Evolutionary conservation across 2,888 invertebrate species (phyloP), one percentile per base, ranked within the genome.

Genomic region (Timema cristinae): DNA sequence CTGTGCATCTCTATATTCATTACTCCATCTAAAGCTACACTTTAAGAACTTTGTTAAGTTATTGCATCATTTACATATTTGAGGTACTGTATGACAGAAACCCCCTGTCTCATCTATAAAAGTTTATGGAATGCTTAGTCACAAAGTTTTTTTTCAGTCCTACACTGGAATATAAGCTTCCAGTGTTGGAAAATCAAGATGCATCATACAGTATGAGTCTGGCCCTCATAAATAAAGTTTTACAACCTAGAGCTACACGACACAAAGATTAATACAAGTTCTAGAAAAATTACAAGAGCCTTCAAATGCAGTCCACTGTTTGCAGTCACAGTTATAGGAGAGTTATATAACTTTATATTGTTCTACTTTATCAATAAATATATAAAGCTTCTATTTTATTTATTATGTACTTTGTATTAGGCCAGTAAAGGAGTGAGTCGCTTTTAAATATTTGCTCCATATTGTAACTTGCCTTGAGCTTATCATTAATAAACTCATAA

Each of bases 61-160:
- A 84, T 84, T 84, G 84, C 84, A 83, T 84, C 83, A 83, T 83
- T 83, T 83, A 83, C 83, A 84, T 67, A 82, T 83, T 81, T 83
- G 83, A 83, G 84, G 83, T 83, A 83, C 83, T 84, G 83, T 81
- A 83, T 81, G 82, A 82, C 82, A 82, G 83, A 83, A 83, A 83
- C 83, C 83, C 83, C 83, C 74, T 74, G 75, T 75, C 73, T 74
- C 75, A 74, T 74, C 73, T 74, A 76, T 73, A 76, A 76, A 76
- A 76, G 75, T 75, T 73, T 71, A 75, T 76, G 76, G 76, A 76
- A 76, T 76, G 76, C 73, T 75, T 75, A 75, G 74, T 74, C 75
- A 75, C 75, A 76, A 76, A 76, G 73, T 66, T 70, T 32, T 32
- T 71, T 71, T 73, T 76, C 76, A 76, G 76, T 76, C 75, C 76